Evolutionary conservation across 2,113 vertebrate species (phyloP), one percentile per base, ranked within the genome.

Genomic region (Grantiella picta): DNA sequence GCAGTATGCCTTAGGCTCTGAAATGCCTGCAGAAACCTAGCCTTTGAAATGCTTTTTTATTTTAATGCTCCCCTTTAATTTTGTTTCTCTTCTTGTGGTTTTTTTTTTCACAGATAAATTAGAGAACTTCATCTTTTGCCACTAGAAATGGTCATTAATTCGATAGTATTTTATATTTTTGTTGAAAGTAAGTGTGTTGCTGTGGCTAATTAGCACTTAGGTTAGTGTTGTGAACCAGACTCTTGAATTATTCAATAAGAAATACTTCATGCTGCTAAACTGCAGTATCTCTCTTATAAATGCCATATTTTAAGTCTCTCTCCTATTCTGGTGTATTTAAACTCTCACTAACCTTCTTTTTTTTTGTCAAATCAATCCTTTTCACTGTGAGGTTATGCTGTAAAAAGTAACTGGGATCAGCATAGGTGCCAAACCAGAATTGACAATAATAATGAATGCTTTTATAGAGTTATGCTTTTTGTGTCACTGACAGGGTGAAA

Each of bases 271-370:
- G 78, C 70, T 84, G 49, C n/a, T 71, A 53, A 92, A 71, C 52
- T 73, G 31, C 63, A 59, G 50, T 73, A 53, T 86, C 45, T 93
- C 29, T 83, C 60, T 73, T 92, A 60, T 81, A 92, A 96, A 79
- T 82, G 77, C 53, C 9, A 4, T 86, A 53, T 94, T 89, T 94
- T 86, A 92, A 86, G 69, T 84, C 15, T 38, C 12, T 78, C 10
- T 84, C 22, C 24, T 81, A 40, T 92, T 92, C 65, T 82, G 31
- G 31, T 89, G 23, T 81, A 71, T 94, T 89, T 91, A 84, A 94
- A 92, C 72, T 94, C 68, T 77, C 23, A 70, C 42, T 96, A 82
- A 95, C 94, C 87, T 97, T 90, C 71, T 71, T 76, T 93, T 92
- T 93, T 92, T 82, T 64, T 20, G 2, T 80, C 33, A 8, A 60